A percentile compares a stretch with the other conserved stretches of the same genome.
Conservation (phyloP, 1,140 invertebrate genomes). For the Charaxes varanes region DNA sequence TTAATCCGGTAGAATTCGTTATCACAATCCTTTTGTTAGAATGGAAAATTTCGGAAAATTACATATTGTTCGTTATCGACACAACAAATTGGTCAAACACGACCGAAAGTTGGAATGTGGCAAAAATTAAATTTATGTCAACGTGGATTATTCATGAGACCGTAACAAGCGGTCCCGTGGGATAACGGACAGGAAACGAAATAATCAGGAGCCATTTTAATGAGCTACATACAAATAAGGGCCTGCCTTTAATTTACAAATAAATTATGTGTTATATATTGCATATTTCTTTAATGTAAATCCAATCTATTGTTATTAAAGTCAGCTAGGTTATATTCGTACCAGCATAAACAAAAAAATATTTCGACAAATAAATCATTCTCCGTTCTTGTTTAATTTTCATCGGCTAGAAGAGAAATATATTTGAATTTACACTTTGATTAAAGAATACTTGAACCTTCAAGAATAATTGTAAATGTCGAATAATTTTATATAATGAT, state of each 20-base stretch:
- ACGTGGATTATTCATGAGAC: slow-evolving; percentile 36
- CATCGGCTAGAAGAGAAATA: too few species aligned
- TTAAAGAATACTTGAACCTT: slow-evolving; percentile 6
- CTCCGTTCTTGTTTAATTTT: too few species aligned
- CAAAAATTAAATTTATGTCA: slow-evolving; percentile 29
- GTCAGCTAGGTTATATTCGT: too few species aligned
- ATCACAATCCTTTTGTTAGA: too few species aligned
- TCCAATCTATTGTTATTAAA: too few species aligned
- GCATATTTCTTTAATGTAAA: too few species aligned
- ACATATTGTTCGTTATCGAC: too few species aligned
- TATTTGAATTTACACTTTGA: not conserved
- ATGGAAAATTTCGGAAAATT: too few species aligned
- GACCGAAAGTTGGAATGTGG: slow-evolving; percentile 9
- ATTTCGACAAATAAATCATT: too few species aligned
- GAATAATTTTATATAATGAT: slow-evolving; percentile 40
- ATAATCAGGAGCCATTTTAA: slow-evolving; percentile 19
- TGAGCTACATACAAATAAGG: slow-evolving; percentile 6
- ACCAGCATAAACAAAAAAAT: not conserved
- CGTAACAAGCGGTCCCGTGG: slow-evolving; percentile 26
- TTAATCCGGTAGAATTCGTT: too few species aligned
- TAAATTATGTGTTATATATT: not conserved
- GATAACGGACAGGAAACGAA: slow-evolving; percentile 21
- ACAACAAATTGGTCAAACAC: too few species aligned
- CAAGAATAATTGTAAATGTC: slow-evolving; percentile 15
- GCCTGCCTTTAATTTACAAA: slow-evolving; percentile 1